Base-by-base conservation (phyloP, 2,113 vertebrate genomes). In the Tenrec ecaudatus region DNA sequence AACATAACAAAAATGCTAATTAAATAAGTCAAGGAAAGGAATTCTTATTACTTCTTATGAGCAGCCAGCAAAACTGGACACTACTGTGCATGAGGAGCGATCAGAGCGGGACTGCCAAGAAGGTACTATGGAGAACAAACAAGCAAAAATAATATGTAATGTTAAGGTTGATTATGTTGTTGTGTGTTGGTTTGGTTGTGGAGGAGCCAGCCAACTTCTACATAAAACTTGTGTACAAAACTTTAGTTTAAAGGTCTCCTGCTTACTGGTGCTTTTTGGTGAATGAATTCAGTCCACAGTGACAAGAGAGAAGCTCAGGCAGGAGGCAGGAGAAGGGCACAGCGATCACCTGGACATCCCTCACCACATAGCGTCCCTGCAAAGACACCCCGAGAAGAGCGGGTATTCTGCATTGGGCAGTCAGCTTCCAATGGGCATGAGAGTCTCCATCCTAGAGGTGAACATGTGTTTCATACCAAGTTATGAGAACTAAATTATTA, bases 251-350 rank as follows among this genome's bases (percentile, higher is more conserved):
- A 27, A 8, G 4, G 0, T 11, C 4, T 11, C 3, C 12, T 0
- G 1, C 75, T 68, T 43, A 33, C 9, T 10, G 25, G 29, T 36
- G 40, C 73, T 76, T 57, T 29, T 10, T 17, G 23, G 25, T 4
- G 22, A 75, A 38, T 2, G 22, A 4, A 11, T 53, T 57, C 40
- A 40, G n/a, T 3, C 0, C 20, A 0, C 2, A 20, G 47, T 58
- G 12, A 69, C 76, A 73, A 25, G 16, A 31, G 15, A 75, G 43
- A 40, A n/a, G 38, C 38, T 27, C 0, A 19, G 17, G 1, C 16
- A 47, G 71, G 38, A 83, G 8, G 29, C 0, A 43, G 62, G 25
- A 29, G 5, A 29, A 9, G 3, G 9, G 20, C 29, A 17, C 4
- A 3, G n/a, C 43, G n/a, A 58, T 57, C 31, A 16, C 9, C 47